Conservation (phyloP, 2,113 vertebrate species). For the Porphyrio hochstetteri region DNA sequence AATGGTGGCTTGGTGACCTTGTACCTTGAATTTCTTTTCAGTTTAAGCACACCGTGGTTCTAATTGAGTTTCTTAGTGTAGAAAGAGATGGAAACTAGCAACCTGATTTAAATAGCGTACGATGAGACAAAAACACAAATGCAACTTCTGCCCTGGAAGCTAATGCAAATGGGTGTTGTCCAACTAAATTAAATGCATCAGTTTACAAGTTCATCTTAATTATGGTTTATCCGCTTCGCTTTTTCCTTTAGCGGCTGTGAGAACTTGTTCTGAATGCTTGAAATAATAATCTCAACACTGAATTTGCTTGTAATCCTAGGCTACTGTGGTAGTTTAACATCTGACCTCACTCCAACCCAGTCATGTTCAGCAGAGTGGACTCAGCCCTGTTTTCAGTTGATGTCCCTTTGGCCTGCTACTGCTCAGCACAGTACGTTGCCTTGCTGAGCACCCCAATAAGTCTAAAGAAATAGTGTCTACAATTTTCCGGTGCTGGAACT, state of each 20-base stretch:
- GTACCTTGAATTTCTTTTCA: conserved; percentile 42
- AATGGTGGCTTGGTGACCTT: conserved; percentile 58
- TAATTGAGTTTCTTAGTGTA: conserved; percentile 20
- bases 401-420: not conserved
- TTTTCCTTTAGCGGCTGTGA: conserved; percentile 4
- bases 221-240: conserved; percentile 1
- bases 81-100: conserved; percentile 22
- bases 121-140: not conserved
- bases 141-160: conserved; percentile 22
- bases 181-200: conserved; percentile 17
- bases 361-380: not conserved
- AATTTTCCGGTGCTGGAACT: not conserved
- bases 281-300: not conserved
- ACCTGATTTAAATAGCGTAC: not conserved
- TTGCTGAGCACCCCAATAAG: not conserved
- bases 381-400: not conserved
- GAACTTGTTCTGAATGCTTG: not conserved
- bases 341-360: not conserved
- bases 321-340: not conserved
- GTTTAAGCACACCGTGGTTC: not conserved
- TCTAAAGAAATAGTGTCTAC: not conserved
- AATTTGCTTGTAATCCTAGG: not conserved
- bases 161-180: conserved; percentile 39
- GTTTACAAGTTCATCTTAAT: conserved; percentile 51
- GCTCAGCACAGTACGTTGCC: not conserved